A percentile compares a stretch with the other conserved stretches of the same genome.
Conservation (phyloP, 2,888 invertebrate genomes). For the Ptilodon capucinus region DNA sequence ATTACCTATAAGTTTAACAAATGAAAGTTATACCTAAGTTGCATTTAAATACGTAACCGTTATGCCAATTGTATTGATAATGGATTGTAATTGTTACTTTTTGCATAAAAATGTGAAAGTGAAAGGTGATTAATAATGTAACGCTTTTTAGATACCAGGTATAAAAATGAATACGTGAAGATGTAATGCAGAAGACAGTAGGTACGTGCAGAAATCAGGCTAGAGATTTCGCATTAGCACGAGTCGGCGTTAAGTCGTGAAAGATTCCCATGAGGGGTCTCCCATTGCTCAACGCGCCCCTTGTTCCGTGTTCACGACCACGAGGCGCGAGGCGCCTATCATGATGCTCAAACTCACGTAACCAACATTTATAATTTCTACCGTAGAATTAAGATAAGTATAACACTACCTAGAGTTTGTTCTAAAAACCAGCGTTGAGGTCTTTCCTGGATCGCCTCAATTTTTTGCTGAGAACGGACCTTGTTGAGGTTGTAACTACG, state of each 20-base stretch:
- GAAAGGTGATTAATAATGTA: not conserved
- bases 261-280: constrained; percentile 42
- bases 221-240: constrained; percentile 33
- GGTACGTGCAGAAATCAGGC: constrained; percentile 10
- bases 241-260: constrained; percentile 44
- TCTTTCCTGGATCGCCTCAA: no score
- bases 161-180: not conserved
- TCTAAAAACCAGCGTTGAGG: no score
- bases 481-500: no score
- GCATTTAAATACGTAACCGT: not conserved
- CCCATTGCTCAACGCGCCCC: constrained; percentile 33
- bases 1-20: no score
- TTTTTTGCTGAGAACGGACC: no score
- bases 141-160: not conserved
- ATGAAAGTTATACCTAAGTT: no score
- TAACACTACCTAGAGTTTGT: no score
- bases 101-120: not conserved
- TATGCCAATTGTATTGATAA: not conserved
- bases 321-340: constrained; percentile 14
- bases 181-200: not conserved
- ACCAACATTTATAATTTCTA: constrained; percentile 4
- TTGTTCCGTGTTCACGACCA: constrained; percentile 30
- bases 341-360: constrained; percentile 15
- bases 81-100: not conserved
- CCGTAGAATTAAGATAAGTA: no score